Percentiles rank a stretch among this genome's conserved stretches.
These are phyloP conservation scores for Branchellion lobata DNA, from an alignment of 2,888 invertebrate species.

Conservation along the genomic window DNA sequence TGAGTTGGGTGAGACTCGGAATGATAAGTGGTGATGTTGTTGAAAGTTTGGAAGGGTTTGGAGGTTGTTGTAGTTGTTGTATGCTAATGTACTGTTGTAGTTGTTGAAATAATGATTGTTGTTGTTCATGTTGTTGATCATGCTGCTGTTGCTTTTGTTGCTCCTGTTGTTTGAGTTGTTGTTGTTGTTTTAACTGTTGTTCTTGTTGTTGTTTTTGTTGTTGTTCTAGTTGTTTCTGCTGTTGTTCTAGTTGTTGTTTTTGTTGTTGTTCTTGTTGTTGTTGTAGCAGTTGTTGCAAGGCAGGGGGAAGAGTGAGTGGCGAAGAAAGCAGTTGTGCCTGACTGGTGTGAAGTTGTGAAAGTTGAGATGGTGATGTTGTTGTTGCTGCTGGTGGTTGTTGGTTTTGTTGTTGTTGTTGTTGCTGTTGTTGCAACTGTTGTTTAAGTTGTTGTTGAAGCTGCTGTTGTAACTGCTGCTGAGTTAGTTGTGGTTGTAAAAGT, in stretches of 20 bases:
- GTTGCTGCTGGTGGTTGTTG: slow-evolving; percentile 5
- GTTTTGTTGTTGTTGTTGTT: slow-evolving; percentile 31
- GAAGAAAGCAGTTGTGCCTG: slow-evolving; percentile 22
- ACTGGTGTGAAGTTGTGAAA: slow-evolving; percentile 18
- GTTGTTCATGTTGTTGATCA: background rate
- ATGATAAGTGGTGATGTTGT: background rate
- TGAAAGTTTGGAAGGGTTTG: background rate
- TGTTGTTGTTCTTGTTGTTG: slow-evolving; percentile 21
- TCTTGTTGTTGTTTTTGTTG: slow-evolving; percentile 30
- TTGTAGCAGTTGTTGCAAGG: background rate
- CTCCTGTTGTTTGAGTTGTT: slow-evolving; percentile 22
- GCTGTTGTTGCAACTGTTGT: background rate
- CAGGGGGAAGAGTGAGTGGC: slow-evolving; percentile 1
- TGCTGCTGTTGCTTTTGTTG: slow-evolving; percentile 27
- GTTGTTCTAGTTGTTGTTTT: slow-evolving; percentile 8
- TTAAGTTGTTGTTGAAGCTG: slow-evolving; percentile 10
- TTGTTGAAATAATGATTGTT: slow-evolving; percentile 11
- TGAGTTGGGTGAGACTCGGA: background rate
- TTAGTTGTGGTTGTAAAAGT: slow-evolving; percentile 21
- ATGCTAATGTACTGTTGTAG: background rate
- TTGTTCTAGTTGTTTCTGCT: slow-evolving; percentile 25
- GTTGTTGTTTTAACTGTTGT: slow-evolving; percentile 26
- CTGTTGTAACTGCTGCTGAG: slow-evolving; percentile 17
- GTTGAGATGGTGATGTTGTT: slow-evolving; percentile 13
- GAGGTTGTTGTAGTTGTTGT: slow-evolving; percentile 21